phyloP scores from a whole-genome alignment of 1,140 invertebrate species.

The Frieseomelitta varia region DNA sequence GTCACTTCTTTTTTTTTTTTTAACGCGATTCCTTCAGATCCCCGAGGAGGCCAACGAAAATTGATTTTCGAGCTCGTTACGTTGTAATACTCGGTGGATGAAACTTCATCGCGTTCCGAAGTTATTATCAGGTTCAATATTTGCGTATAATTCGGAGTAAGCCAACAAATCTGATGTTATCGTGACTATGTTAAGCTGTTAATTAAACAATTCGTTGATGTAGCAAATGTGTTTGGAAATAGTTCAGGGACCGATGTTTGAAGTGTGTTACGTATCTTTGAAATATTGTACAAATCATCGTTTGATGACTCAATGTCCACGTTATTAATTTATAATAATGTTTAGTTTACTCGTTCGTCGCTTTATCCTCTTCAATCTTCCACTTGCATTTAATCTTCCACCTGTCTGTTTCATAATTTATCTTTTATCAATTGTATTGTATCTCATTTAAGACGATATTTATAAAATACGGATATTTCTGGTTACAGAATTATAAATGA shows the following conservation, averaged over 20 bases:
- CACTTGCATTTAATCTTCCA: too few relatives aligned
- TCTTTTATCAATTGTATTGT: neutral
- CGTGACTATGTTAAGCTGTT: slow-evolving; percentile 17
- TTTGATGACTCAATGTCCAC: neutral
- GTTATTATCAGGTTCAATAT: slow-evolving; percentile 32
- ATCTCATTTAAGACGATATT: neutral
- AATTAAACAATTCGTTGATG: slow-evolving; percentile 12
- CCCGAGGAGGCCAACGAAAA: neutral
- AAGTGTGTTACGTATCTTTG: neutral
- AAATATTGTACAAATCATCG: neutral
- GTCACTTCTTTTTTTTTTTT: neutral
- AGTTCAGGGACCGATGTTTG: neutral
- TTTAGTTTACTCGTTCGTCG: neutral
- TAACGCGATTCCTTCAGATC: too few relatives aligned
- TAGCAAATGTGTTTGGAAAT: neutral
- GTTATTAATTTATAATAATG: neutral
- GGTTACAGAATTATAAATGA: neutral
- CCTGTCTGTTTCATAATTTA: neutral
- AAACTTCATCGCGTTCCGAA: neutral
- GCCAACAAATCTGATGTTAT: slow-evolving; percentile 14
- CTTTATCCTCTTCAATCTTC: neutral
- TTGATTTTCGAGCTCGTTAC: neutral
- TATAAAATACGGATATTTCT: neutral
- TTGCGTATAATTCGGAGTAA: slow-evolving; percentile 6
- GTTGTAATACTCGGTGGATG: neutral